Conservation (phyloP, 1,140 invertebrate genomes). For the Glomeris maerens region DNA sequence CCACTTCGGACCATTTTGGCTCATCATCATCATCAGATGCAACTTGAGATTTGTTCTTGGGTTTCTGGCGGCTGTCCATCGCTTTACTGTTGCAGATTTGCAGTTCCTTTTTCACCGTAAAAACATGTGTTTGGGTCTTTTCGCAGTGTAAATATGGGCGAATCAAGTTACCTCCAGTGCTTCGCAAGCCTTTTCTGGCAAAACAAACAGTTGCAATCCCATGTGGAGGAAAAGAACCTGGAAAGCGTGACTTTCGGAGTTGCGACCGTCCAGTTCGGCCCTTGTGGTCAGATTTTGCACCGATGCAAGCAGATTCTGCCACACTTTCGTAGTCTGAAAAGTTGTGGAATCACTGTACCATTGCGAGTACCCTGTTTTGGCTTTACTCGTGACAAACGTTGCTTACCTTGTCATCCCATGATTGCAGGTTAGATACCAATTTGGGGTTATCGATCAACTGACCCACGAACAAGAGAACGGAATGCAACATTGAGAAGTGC, state of each 20-base stretch:
- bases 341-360: no score
- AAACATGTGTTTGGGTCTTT: background rate
- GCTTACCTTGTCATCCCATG: no score
- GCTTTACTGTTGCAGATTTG: slow-evolving; percentile 50
- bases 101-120: slow-evolving; percentile 31
- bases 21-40: slow-evolving; percentile 37
- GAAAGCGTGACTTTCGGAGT: slow-evolving; percentile 26
- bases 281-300: slow-evolving; percentile 23
- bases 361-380: no score
- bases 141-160: background rate
- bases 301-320: slow-evolving; percentile 43
- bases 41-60: no score
- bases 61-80: no score
- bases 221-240: slow-evolving; percentile 47
- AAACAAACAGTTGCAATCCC: slow-evolving; percentile 52
- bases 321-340: slow-evolving; percentile 35
- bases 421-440: no score
- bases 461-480: no score
- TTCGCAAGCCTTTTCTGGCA: slow-evolving; percentile 46
- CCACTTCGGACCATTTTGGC: slow-evolving; percentile 60
- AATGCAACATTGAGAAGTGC: no score
- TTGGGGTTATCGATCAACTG: no score
- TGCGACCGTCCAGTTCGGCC: slow-evolving; percentile 31
- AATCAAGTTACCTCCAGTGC: slow-evolving; percentile 42
- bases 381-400: no score